Conservation (phyloP, 2,797 vertebrate species). For the Catamblyrhynchus diadema region DNA sequence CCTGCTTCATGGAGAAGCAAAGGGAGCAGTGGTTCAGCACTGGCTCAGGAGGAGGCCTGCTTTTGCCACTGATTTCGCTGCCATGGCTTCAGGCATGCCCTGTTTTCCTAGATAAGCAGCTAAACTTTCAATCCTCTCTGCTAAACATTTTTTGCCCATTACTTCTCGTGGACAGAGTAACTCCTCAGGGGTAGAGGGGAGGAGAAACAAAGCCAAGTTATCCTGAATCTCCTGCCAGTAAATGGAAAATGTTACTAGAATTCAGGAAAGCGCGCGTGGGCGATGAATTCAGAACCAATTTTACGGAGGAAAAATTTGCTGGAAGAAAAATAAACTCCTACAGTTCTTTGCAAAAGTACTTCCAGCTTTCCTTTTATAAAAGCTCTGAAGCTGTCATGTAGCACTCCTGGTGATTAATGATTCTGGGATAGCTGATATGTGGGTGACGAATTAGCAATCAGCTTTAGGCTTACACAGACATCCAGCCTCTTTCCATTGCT, state of each 20-base stretch:
- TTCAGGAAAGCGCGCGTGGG: not conserved
- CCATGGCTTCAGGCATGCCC: conserved; percentile 34
- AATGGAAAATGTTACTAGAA: conserved; percentile 36
- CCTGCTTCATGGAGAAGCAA: not conserved
- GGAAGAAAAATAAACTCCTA: conserved; percentile 39
- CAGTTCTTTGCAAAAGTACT: conserved; percentile 25
- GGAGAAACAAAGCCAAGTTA: conserved; percentile 23
- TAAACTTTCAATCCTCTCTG: not conserved
- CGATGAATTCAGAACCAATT: conserved; percentile 28
- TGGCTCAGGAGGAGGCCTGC: not conserved
- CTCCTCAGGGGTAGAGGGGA: not conserved
- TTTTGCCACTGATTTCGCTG: not conserved
- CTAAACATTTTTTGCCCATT: not conserved
- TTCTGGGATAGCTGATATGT: conserved; percentile 20
- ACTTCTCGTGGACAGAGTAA: not conserved
- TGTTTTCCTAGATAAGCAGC: conserved; percentile 52
- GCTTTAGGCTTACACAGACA: conserved; percentile 13
- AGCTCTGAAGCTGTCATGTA: conserved; percentile 47
- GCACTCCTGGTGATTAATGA: conserved; percentile 33
- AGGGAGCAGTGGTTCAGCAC: not conserved
- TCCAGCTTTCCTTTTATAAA: conserved; percentile 26
- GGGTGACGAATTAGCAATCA: conserved; percentile 36
- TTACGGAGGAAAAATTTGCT: not conserved
- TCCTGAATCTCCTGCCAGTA: not conserved
- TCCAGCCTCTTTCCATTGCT: not conserved